Percentiles rank a stretch among this genome's conserved stretches.
phyloP scores from a whole-genome alignment of 2,888 invertebrate species.

The Priocnemis perturbator region DNA sequence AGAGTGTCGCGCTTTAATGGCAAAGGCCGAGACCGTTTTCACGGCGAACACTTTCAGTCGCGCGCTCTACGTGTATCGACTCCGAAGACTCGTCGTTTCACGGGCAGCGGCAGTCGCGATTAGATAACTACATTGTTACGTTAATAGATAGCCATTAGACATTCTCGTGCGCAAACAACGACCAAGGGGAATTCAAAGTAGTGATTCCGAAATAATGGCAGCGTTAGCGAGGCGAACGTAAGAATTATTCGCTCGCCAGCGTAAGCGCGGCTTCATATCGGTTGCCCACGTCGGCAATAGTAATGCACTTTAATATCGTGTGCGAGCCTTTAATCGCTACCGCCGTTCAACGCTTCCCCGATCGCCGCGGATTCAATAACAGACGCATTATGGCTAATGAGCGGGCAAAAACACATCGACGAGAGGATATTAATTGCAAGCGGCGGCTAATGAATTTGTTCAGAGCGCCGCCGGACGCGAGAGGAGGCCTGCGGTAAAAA shows the following conservation, averaged over 20 bases:
- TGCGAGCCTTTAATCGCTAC: too few relatives aligned
- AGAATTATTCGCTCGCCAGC: too few relatives aligned
- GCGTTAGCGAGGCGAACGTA: constrained; percentile 36
- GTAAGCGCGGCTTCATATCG: too few relatives aligned
- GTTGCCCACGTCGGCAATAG: too few relatives aligned
- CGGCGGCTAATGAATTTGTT: not conserved
- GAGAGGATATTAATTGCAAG: not conserved
- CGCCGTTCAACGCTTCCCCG: too few relatives aligned
- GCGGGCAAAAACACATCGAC: too few relatives aligned
- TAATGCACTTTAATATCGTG: too few relatives aligned
- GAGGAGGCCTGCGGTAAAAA: constrained; percentile 3
- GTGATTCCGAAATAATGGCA: constrained; percentile 16
- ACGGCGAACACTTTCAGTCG: not conserved
- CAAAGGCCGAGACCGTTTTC: too few relatives aligned
- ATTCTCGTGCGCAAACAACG: constrained; percentile 23
- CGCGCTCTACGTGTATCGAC: not conserved
- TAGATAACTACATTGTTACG: constrained; percentile 19
- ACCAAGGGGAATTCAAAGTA: constrained; percentile 32
- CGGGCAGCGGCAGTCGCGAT: constrained; percentile 10
- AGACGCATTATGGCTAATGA: too few relatives aligned
- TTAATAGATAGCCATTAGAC: constrained; percentile 13
- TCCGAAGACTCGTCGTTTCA: constrained; percentile 11
- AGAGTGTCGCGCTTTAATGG: too few relatives aligned
- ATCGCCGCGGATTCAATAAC: too few relatives aligned
- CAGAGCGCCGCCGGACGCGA: not conserved